Evolutionary conservation across 2,888 invertebrate genomes (phyloP).

Genomic region (Drosophila paranaensis): DNA sequence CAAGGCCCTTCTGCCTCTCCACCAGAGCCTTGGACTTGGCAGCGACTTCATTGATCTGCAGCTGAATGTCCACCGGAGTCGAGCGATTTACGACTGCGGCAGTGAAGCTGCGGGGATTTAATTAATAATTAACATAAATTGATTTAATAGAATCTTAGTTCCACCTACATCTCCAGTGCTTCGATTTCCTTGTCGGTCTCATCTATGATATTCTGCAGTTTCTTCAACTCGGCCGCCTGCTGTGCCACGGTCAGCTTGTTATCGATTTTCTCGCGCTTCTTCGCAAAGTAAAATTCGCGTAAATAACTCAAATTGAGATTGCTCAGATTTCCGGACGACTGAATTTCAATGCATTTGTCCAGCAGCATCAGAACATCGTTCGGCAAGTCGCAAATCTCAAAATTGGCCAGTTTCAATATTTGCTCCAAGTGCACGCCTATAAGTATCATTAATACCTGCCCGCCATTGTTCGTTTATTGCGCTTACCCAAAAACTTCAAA

Average conservation of each 20-base stretch:
- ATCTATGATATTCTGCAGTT: constrained; percentile 52
- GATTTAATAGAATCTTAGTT: neutral
- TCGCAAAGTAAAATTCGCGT: constrained; percentile 73
- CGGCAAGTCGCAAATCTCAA: constrained; percentile 79
- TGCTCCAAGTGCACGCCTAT: constrained; percentile 78
- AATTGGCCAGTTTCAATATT: constrained; percentile 71
- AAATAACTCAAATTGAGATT: constrained; percentile 69
- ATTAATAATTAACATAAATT: neutral
- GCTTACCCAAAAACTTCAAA: constrained; percentile 55
- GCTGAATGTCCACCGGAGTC: constrained; percentile 64
- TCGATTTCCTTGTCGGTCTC: constrained; percentile 63
- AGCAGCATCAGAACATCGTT: constrained; percentile 71
- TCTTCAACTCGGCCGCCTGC: constrained; percentile 61
- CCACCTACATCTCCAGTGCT: constrained; percentile 69
- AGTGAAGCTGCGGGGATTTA: constrained; percentile 60
- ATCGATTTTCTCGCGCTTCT: constrained; percentile 74
- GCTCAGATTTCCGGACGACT: constrained; percentile 68
- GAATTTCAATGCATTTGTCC: constrained; percentile 74
- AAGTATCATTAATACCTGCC: neutral
- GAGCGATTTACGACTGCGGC: constrained; percentile 61
- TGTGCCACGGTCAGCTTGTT: constrained; percentile 47
- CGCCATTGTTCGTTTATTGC: neutral
- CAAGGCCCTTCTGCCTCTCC: constrained; percentile 63
- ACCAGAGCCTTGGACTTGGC: constrained; percentile 64
- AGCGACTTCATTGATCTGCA: constrained; percentile 64